Evolutionary conservation across 2,888 invertebrate genomes (phyloP), one percentile per base, ranked within the genome.

Genomic region (Cryptus armator): DNA sequence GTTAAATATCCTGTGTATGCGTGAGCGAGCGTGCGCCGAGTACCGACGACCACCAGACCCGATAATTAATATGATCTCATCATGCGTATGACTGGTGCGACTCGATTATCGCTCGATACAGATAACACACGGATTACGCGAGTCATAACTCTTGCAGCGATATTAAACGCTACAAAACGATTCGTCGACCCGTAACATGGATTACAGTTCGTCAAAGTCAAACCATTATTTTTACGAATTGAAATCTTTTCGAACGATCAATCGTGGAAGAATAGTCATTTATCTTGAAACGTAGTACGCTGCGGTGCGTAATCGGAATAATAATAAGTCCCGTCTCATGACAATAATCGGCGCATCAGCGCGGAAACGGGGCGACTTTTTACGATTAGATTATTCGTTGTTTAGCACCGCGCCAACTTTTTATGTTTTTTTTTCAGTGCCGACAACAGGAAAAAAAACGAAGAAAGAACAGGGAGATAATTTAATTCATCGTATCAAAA

Each of bases 1-100:
- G 24, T 19, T 4, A 37, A 37, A 37, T 37, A 5, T 56, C 24
- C 56, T 10, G 19, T 24, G 24, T 37, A 19, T 56, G 56, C 24
- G 56, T 56, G 24, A 59, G 46, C 46, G 44, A 74, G 59, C 2
- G 6, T 14, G 59, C 62, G 46, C n/a, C 46, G 16, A 46, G 59
- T n/a, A 10, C 44, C 46, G 62, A 62, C 29, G 56, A 37, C 48
- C n/a, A 32, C 37, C 14, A 43, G 37, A 66, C 56, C 53, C 64
- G 76, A 82, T 77, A 71, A 71, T 66, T 32, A 59, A 51, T 19
- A 67, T 82, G 82, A 82, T 59, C 66, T 82, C 82, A 77, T 72
- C 76, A 56, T 24, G 56, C 32, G 44, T 68, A 59, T 48, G 67
- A 77, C 59, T 68, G 19, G n/a, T 37, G 70, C 62, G 48, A 78